Percentiles rank a stretch among this genome's conserved stretches.
Conservation (phyloP, 2,888 invertebrate genomes). For the Andrena minutula region DNA sequence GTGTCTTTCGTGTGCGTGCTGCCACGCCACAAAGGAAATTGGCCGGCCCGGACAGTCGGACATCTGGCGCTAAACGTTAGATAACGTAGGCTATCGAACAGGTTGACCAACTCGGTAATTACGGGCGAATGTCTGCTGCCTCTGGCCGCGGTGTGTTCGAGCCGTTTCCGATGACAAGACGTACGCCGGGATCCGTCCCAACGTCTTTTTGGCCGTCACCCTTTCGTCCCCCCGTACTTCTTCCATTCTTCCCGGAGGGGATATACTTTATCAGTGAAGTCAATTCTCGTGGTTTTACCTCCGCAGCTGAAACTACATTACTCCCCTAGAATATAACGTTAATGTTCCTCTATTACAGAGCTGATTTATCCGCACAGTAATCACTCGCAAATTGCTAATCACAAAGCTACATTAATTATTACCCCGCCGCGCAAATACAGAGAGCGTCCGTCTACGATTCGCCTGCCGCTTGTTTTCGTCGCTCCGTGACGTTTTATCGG, state of each 20-base stretch:
- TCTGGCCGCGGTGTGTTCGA: conserved; percentile 19
- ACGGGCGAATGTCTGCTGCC: conserved; percentile 53
- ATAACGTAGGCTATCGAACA: conserved; percentile 79
- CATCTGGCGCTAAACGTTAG: conserved; percentile 82
- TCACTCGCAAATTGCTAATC: conserved; percentile 1
- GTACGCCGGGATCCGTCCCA: conserved; percentile 27
- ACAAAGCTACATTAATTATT: not conserved
- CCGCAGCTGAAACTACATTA: too few species aligned
- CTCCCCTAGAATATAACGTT: too few species aligned
- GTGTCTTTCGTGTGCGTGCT: conserved; percentile 41
- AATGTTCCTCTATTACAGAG: not conserved
- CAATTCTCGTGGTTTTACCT: too few species aligned
- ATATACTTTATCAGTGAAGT: not conserved
- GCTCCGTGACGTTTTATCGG: conserved; percentile 45
- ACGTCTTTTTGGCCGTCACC: conserved; percentile 18
- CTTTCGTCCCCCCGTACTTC: not conserved
- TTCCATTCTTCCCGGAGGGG: not conserved
- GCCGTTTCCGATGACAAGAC: conserved; percentile 69
- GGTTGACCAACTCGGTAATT: conserved; percentile 80
- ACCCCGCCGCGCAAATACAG: not conserved
- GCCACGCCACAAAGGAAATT: conserved; percentile 69
- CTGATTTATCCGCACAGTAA: not conserved
- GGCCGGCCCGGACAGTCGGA: conserved; percentile 68
- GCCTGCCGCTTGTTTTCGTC: conserved; percentile 40
- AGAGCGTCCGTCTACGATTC: not conserved